These are phyloP conservation scores for Ormyrus labotus DNA, from an alignment of 2,888 invertebrate genomes.

Conservation along the genomic window DNA sequence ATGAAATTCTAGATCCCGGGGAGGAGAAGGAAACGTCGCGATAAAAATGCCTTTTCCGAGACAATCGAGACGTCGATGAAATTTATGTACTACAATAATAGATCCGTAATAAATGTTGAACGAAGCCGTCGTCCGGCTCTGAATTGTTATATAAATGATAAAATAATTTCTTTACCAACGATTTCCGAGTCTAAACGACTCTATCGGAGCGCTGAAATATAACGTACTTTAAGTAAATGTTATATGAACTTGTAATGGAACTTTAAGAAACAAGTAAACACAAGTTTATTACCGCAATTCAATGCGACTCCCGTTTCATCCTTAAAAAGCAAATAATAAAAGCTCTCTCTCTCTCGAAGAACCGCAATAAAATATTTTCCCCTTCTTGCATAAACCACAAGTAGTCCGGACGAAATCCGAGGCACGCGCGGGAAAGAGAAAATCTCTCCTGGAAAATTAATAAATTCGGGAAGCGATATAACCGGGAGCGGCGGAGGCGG, in stretches of 20 bases:
- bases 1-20: background rate
- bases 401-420: background rate
- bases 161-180: too few species aligned
- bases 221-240: too few species aligned
- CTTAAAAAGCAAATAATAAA: too few species aligned
- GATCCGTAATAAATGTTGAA: too few species aligned
- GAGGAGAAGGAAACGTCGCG: background rate
- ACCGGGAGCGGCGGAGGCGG: too few species aligned
- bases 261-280: background rate
- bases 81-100: too few species aligned
- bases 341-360: background rate
- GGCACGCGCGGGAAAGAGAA: background rate
- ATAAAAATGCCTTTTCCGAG: constrained; percentile 7
- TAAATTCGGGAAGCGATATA: constrained; percentile 40
- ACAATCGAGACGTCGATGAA: background rate
- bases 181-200: too few species aligned
- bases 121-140: too few species aligned
- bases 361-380: background rate
- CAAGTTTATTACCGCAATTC: background rate
- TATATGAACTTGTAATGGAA: too few species aligned
- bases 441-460: constrained; percentile 36
- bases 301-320: too few species aligned
- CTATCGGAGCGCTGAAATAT: too few species aligned
- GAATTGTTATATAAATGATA: too few species aligned
- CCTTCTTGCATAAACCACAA: background rate